Evolutionary conservation across 2,888 invertebrate species (phyloP), one percentile per base, ranked within the genome.

Genomic region (Escarpia spicata): DNA sequence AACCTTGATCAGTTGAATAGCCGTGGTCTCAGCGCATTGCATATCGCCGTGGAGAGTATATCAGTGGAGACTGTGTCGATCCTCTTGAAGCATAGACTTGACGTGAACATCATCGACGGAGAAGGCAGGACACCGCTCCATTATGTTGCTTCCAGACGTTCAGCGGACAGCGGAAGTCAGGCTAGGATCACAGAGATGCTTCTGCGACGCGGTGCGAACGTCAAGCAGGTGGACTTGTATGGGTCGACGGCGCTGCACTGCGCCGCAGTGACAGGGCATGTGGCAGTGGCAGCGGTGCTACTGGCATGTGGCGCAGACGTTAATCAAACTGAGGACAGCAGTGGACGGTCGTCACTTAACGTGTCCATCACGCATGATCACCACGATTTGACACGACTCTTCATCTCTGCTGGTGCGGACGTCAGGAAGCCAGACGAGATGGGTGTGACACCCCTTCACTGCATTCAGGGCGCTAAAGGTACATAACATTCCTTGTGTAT

Each of bases 281-380:
- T 90, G 31, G 91, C 90, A 8, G 60, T 93, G 26, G 92, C 92
- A 2, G 43, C 37, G 60, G 43, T 52, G 52, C 91, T 93, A 43
- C 43, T 93, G 12, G 92, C 37, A 19, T 60, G 44, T 26, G 93
- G 93, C 45, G 93, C 93, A 9, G 92, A 93, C 26, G 44, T 93
- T 0, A 90, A 93, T 60, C 92, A 91, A 12, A 75, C 43, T 4
- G 93, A 93, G 31, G n/a, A 91, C 44, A 31, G 92, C 31, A 91
- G 52, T n/a, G 95, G 95, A 1, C 94, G 94, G 92, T 95, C 95
- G 26, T 94, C 94, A 1, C 93, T 95, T 6, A 95, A 95, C 93
- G 92, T 94, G 58, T 95, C 95, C 26, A 94, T 95, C 19, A 90
- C 94, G 12, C 93, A 94, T 44, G 93, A 94, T 91, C 93, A 94